Percentiles rank a stretch among this genome's conserved stretches.
Conservation (phyloP, 2,113 vertebrate genomes). For the Nycticebus coucang region DNA sequence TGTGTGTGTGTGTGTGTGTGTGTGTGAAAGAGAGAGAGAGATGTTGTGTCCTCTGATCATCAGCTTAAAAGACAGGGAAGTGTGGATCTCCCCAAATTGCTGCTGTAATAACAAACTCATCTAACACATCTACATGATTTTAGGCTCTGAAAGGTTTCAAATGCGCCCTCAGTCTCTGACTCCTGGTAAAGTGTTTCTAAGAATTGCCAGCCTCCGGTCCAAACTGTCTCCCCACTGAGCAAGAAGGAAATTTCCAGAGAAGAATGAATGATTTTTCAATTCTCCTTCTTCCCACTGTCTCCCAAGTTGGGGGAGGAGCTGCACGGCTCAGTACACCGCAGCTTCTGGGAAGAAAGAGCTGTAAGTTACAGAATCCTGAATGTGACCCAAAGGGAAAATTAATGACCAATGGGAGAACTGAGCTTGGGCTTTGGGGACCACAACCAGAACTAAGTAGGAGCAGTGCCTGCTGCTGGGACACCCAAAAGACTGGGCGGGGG, state of each 20-base stretch:
- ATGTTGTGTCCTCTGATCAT: background rate
- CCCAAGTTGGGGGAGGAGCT: background rate
- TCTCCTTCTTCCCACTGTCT: background rate
- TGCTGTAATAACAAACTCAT: background rate
- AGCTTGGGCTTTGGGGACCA: background rate
- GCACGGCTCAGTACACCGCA: background rate
- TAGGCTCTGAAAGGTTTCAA: background rate
- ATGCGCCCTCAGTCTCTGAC: background rate
- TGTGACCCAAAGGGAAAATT: background rate
- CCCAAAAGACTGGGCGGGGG: background rate
- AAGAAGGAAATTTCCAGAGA: background rate
- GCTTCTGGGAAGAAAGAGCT: background rate
- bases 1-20: background rate
- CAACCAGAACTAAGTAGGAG: background rate
- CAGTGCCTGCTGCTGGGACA: background rate
- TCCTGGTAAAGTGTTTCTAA: background rate
- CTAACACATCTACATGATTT: background rate
- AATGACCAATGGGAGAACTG: background rate
- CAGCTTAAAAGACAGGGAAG: background rate
- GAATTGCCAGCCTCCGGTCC: background rate
- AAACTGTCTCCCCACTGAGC: background rate
- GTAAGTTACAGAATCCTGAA: background rate
- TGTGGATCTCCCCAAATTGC: background rate
- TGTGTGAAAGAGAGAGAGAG: background rate
- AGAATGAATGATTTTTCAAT: background rate